Base-by-base conservation (phyloP, 2,888 invertebrate species). In the Lycocerus yunnanus region DNA sequence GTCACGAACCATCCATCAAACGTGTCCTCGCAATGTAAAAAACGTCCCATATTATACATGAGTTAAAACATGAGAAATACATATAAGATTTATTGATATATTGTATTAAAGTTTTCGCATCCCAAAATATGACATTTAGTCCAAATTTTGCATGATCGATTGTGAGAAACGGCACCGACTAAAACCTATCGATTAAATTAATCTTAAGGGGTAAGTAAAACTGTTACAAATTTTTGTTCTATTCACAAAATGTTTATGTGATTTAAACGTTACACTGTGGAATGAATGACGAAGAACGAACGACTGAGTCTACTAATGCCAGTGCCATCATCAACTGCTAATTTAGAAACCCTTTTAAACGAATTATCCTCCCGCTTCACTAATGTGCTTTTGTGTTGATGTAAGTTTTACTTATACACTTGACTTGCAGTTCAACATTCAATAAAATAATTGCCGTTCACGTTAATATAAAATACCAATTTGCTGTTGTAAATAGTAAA, bases 281-380 rank as follows among this genome's bases (percentile, higher is more conserved):
- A 82, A 82, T 82, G 86, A 84, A 83, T 84, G 85, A 84, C 84
- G 84, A 83, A 81, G 84, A 85, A 84, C 43, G 43, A 43, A 43
- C 73, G 75, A 77, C 77, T 75, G 75, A 84, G 81, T 83, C 81
- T 82, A 84, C 86, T 85, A 85, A 85, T 85, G 84, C 83, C 82
- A 84, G 83, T 84, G 84, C 84, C 85, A 86, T 86, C 86, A 86
- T 86, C 86, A 86, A 86, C 86, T 85, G 86, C 86, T 86, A 86
- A 86, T 86, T 86, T 86, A 85, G 85, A 85, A 84, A 86, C 86
- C 86, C 86, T 86, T 86, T 86, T 85, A 86, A 86, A 86, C 85
- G 85, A 86, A 86, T 86, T 86, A 85, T 85, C 84, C 84, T 86
- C 85, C 83, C 84, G 84, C 83, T 80, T 79, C 85, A 85, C 86